Percentiles rank a stretch among this genome's conserved stretches.
Conservation (phyloP, 2,113 vertebrate species). For the Zapornia atra region DNA sequence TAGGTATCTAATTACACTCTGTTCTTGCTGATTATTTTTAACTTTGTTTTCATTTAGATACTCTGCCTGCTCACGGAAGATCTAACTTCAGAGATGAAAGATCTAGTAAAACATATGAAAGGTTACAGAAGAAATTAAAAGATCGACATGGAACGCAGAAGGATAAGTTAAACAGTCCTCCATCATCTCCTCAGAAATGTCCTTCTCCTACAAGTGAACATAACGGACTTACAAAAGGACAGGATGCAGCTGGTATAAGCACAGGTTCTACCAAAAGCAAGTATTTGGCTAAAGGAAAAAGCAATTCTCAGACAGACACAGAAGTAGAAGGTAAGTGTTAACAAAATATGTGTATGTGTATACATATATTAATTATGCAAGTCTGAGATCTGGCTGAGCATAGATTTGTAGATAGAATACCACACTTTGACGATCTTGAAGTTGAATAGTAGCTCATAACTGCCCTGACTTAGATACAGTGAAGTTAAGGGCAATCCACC, state of each 20-base stretch:
- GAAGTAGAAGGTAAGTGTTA: conserved; percentile 72
- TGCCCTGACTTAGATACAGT: not conserved
- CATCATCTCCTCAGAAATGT: conserved; percentile 90
- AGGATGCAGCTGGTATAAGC: conserved; percentile 69
- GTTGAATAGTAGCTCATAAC: not conserved
- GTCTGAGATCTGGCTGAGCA: not conserved
- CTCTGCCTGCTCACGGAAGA: conserved; percentile 88
- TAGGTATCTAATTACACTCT: not conserved
- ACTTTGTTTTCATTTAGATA: conserved; percentile 76
- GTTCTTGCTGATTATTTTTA: not conserved
- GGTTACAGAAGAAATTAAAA: conserved; percentile 95
- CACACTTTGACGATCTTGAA: not conserved
- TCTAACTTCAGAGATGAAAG: conserved; percentile 91
- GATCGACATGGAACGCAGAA: conserved; percentile 90
- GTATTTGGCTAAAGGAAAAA: conserved; percentile 76
- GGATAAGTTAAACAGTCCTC: conserved; percentile 89
- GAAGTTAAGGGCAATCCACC: not conserved
- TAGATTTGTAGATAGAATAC: not conserved
- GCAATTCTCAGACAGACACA: conserved; percentile 73
- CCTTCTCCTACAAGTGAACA: conserved; percentile 82
- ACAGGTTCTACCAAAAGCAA: conserved; percentile 79
- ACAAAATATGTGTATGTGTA: not conserved
- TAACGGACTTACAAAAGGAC: conserved; percentile 84
- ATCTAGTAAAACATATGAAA: conserved; percentile 92
- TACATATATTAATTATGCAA: not conserved